Evolutionary conservation across 2,113 vertebrate species (phyloP).

Genomic region (Rhombomys opimus): DNA sequence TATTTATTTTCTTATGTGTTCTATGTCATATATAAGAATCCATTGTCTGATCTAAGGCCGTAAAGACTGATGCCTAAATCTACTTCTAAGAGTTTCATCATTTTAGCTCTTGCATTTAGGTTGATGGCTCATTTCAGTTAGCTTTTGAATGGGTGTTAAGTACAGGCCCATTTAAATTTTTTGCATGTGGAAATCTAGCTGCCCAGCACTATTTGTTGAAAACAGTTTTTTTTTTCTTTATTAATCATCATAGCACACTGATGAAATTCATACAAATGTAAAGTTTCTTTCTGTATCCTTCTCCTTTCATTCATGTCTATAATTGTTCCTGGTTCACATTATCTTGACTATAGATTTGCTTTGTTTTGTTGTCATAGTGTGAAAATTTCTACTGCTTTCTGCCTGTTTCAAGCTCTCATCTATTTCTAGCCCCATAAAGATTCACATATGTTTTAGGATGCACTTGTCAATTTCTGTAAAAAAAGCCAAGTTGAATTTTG

Average conservation of each 20-base stretch:
- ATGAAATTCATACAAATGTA: background rate
- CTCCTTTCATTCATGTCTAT: background rate
- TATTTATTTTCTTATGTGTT: background rate
- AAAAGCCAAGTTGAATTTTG: background rate
- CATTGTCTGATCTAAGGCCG: background rate
- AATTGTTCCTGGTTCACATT: background rate
- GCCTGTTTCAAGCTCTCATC: background rate
- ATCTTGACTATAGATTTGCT: background rate
- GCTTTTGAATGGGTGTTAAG: background rate
- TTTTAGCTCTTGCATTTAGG: background rate
- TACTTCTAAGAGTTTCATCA: background rate
- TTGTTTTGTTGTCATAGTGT: background rate
- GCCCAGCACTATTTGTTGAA: background rate
- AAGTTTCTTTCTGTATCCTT: background rate
- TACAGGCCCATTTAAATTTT: background rate
- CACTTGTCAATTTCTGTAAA: background rate
- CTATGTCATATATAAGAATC: background rate
- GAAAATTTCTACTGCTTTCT: background rate
- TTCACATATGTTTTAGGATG: background rate
- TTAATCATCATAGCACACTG: background rate
- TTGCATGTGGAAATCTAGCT: background rate
- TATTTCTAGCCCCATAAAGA: background rate
- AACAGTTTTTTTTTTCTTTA: background rate
- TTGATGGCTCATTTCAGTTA: background rate
- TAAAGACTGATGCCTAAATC: background rate